A percentile compares a stretch with the other conserved stretches of the same genome.
Evolutionary conservation across 2,113 vertebrate species (phyloP).

Genomic region (Pituophis catenifer): DNA sequence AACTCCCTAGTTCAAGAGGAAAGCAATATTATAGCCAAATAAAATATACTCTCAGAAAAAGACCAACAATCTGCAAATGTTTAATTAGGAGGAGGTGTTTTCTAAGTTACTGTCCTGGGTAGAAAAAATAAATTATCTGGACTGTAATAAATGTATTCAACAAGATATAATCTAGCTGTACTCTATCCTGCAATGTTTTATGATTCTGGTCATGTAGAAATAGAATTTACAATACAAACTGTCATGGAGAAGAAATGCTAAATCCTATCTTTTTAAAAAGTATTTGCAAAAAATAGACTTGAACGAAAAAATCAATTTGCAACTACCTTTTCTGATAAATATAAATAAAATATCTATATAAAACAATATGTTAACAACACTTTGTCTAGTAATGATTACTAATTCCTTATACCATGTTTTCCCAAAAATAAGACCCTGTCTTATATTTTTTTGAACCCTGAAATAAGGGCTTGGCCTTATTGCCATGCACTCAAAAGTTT

Average conservation of each 20-base stretch:
- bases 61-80: constrained; percentile 1
- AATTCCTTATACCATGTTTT: neutral
- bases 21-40: neutral
- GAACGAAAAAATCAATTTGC: neutral
- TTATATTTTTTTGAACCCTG: no score
- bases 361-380: neutral
- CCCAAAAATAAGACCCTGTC: no score
- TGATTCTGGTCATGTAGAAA: neutral
- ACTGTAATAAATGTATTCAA: neutral
- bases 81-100: neutral
- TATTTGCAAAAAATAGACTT: neutral
- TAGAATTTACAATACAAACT: neutral
- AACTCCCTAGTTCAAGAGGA: neutral
- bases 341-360: neutral
- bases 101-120: neutral
- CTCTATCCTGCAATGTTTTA: neutral
- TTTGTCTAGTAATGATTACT: neutral
- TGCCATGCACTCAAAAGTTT: no score
- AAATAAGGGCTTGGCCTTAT: no score
- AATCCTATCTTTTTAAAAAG: neutral
- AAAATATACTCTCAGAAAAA: constrained; percentile 8
- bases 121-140: neutral
- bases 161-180: neutral
- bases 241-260: neutral
- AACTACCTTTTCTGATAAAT: neutral